Conservation (phyloP, 2,797 vertebrate genomes). For the Hypotaenidia philippensis region DNA sequence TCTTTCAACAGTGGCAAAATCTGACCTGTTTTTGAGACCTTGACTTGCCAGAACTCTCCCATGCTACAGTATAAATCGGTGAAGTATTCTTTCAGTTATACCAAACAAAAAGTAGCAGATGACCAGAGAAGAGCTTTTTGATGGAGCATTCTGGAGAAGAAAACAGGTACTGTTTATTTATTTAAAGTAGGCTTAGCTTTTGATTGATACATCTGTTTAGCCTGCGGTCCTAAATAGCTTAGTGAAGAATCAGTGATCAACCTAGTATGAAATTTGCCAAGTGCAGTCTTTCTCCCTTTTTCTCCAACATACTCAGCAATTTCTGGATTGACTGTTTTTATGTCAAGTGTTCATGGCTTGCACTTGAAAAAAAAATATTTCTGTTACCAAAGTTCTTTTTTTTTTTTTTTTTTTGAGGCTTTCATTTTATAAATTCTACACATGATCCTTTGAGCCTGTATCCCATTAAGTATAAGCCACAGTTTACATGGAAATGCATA, state of each 20-base stretch:
- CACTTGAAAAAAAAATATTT: neutral
- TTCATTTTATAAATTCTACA: constrained; percentile 10
- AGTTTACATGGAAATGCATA: constrained; percentile 49
- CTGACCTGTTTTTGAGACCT: constrained; percentile 17
- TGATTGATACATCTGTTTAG: constrained; percentile 50
- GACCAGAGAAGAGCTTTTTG: constrained; percentile 24
- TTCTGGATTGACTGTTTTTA: constrained; percentile 21
- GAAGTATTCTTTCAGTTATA: neutral
- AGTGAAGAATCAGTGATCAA: constrained; percentile 43
- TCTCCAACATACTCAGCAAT: neutral
- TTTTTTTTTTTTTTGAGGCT: constrained; percentile 1
- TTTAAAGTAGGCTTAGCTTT: constrained; percentile 52
- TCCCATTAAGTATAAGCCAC: constrained; percentile 13
- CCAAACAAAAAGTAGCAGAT: neutral
- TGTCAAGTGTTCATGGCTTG: constrained; percentile 15
- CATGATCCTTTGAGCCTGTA: constrained; percentile 22
- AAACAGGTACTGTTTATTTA: constrained; percentile 24
- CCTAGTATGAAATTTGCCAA: constrained; percentile 32
- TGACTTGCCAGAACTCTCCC: neutral
- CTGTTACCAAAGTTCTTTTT: constrained; percentile 16
- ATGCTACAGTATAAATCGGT: neutral
- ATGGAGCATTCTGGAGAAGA: constrained; percentile 14
- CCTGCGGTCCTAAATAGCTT: neutral
- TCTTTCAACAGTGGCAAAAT: constrained; percentile 47
- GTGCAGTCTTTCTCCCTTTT: neutral